phyloP scores from a whole-genome alignment of 2,113 vertebrate genomes.

The Xenopus borealis region DNA sequence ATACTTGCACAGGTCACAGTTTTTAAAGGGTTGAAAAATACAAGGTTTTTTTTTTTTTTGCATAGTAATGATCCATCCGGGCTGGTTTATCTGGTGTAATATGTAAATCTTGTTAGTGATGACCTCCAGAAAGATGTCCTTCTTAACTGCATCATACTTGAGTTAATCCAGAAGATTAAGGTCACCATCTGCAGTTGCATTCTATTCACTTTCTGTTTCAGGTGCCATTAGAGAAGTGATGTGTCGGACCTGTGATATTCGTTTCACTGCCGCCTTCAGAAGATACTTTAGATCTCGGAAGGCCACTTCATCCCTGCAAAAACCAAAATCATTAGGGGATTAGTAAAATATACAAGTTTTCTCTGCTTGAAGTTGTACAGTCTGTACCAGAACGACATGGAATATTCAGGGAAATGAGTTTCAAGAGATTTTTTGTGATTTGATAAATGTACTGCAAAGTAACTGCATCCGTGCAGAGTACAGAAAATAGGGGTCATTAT shows the following conservation, averaged over 20 bases:
- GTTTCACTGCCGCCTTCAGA: constrained; percentile 30
- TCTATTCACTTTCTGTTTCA: constrained; percentile 41
- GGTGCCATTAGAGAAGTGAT: constrained; percentile 38
- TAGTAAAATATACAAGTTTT: too few relatives aligned
- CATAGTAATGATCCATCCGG: constrained; percentile 25
- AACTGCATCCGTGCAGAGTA: too few relatives aligned
- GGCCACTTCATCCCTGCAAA: constrained; percentile 27
- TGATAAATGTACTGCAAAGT: too few relatives aligned
- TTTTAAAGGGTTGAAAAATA: constrained; percentile 12
- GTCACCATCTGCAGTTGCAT: constrained; percentile 38
- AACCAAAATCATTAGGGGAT: constrained; percentile 5
- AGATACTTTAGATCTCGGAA: constrained; percentile 41
- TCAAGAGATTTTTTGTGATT: too few relatives aligned
- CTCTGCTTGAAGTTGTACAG: too few relatives aligned
- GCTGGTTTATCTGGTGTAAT: constrained; percentile 40
- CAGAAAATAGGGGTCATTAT: too few relatives aligned
- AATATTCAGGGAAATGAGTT: too few relatives aligned
- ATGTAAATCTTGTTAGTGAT: constrained; percentile 41
- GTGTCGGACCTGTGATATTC: constrained; percentile 40
- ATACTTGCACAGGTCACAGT: constrained; percentile 26
- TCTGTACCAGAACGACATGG: too few relatives aligned
- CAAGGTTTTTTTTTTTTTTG: constrained; percentile 12
- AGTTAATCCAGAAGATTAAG: constrained; percentile 40
- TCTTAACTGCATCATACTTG: constrained; percentile 37
- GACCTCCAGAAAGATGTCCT: constrained; percentile 41